Evolutionary conservation across 2,113 vertebrate genomes (phyloP).

Genomic region (Tragelaphus strepsiceros): DNA sequence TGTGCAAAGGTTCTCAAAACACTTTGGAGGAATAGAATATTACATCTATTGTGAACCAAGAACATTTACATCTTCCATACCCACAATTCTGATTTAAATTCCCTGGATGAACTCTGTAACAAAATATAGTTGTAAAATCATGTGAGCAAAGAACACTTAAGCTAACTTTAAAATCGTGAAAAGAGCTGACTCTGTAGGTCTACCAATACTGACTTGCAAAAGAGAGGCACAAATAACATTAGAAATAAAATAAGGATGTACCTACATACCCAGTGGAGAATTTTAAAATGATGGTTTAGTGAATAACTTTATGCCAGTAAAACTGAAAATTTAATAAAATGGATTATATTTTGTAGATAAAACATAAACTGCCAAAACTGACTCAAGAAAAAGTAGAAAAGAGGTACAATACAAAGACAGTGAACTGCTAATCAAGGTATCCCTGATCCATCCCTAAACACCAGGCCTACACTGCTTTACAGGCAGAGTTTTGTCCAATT

Average conservation of each 20-base stretch:
- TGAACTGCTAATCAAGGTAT: not conserved
- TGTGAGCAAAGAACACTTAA: not conserved
- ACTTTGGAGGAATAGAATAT: not conserved
- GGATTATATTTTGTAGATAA: not conserved
- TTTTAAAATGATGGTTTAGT: not conserved
- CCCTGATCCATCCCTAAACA: not conserved
- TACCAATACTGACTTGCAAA: not conserved
- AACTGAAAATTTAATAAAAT: not conserved
- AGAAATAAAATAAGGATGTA: not conserved
- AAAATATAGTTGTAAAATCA: not conserved
- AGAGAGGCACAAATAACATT: not conserved
- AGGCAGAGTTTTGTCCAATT: not conserved
- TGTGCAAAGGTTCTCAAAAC: not conserved
- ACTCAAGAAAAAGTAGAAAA: not conserved
- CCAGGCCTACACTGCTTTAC: not conserved
- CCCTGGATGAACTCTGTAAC: not conserved
- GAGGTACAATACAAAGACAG: not conserved
- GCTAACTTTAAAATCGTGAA: not conserved
- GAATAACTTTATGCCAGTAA: not conserved
- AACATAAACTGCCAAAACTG: not conserved
- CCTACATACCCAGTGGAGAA: not conserved
- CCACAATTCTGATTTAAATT: not conserved
- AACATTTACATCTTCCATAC: not conserved
- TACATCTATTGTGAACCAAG: not conserved
- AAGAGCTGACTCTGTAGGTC: not conserved